Evolutionary conservation across 2,888 invertebrate genomes (phyloP).

Genomic region (Oeneis ivallda): DNA sequence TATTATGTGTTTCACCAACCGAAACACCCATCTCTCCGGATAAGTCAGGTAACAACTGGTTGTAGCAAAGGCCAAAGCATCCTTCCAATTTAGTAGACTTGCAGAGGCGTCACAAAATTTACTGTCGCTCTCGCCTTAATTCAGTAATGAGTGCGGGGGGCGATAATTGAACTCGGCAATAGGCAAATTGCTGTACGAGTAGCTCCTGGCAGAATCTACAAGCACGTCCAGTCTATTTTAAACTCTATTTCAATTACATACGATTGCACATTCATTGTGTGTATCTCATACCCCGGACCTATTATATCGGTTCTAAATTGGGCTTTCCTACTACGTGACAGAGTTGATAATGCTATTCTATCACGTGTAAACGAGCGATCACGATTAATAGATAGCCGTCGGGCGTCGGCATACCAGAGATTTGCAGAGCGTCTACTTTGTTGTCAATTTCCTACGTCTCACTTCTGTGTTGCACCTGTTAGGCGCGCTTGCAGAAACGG

Average conservation of each 20-base stretch:
- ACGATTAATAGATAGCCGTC: constrained; percentile 64
- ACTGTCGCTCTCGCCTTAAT: constrained; percentile 75
- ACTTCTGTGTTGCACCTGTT: constrained; percentile 57
- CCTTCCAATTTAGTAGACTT: constrained; percentile 55
- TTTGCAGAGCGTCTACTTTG: constrained; percentile 68
- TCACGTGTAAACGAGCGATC: constrained; percentile 51
- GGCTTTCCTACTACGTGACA: constrained; percentile 56
- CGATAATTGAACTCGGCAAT: constrained; percentile 79
- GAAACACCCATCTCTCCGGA: constrained; percentile 32
- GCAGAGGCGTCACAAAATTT: constrained; percentile 74
- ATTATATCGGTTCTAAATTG: constrained; percentile 59
- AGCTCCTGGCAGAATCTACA: constrained; percentile 58
- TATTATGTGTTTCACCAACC: too few species aligned
- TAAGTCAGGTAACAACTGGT: constrained; percentile 56
- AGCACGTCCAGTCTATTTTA: constrained; percentile 43
- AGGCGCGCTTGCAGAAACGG: too few species aligned
- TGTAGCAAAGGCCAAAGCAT: constrained; percentile 55
- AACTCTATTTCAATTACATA: constrained; percentile 49
- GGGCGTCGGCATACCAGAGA: constrained; percentile 62
- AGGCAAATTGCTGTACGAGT: constrained; percentile 75
- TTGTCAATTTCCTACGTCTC: constrained; percentile 64
- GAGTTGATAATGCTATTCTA: constrained; percentile 53
- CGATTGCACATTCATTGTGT: constrained; percentile 47
- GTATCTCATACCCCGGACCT: constrained; percentile 43
- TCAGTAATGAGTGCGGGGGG: constrained; percentile 80